Conservation (phyloP, 2,113 vertebrate species). For the Chionis minor region DNA sequence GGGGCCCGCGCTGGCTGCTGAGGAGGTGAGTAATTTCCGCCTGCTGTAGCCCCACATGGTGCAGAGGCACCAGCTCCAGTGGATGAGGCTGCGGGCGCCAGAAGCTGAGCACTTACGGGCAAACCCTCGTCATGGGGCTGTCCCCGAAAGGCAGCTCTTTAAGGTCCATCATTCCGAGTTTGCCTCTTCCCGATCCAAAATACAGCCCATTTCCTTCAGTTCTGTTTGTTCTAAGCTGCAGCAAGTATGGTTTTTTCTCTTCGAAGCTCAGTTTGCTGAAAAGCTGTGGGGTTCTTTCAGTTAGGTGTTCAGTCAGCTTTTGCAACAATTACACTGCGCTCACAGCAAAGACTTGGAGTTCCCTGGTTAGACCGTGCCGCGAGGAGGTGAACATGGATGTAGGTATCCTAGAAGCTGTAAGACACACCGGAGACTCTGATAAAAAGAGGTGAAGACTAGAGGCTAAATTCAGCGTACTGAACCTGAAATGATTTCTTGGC, state of each 20-base stretch:
- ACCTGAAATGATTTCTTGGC: background rate
- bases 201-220: background rate
- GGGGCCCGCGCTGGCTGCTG: background rate
- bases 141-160: background rate
- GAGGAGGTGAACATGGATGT: background rate
- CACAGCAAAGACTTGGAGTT: background rate
- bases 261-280: background rate
- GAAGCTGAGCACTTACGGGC: background rate
- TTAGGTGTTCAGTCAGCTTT: background rate
- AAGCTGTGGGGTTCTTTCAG: background rate
- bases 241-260: background rate
- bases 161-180: background rate
- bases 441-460: background rate
- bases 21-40: background rate
- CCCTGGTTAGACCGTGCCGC: background rate
- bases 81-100: background rate
- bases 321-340: background rate
- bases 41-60: accelerated
- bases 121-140: background rate
- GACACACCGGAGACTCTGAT: background rate
- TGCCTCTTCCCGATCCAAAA: background rate
- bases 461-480: background rate
- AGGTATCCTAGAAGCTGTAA: background rate
- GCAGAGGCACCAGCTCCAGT: background rate
- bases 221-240: background rate